Evolutionary conservation across 2,113 vertebrate genomes (phyloP).

Genomic region (Vulpes lagopus): DNA sequence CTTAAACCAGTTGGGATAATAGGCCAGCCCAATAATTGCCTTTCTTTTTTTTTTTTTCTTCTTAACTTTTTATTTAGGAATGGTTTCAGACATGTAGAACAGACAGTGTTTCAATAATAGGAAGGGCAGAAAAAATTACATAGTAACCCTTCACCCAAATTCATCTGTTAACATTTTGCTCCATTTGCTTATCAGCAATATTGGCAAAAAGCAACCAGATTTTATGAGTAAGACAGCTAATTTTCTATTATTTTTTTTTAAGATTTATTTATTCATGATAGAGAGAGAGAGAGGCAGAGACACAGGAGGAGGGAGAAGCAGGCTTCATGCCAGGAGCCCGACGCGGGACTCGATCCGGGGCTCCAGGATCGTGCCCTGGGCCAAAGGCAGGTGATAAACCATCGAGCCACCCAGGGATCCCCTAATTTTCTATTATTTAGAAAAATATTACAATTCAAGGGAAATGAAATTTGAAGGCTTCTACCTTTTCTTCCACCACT

Average conservation of each 20-base stretch:
- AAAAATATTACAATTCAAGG: not conserved
- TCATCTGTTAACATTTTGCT: not conserved
- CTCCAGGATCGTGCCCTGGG: no score
- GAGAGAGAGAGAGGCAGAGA: no score
- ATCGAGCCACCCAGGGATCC: no score
- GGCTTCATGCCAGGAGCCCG: no score
- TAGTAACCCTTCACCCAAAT: not conserved
- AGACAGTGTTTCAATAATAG: not conserved
- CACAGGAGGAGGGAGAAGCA: no score
- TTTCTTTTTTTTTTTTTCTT: not conserved
- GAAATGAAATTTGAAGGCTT: not conserved
- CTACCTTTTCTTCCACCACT: not conserved
- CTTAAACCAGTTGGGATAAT: not conserved
- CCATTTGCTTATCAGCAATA: not conserved
- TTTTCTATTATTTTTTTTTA: not conserved
- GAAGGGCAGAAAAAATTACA: not conserved
- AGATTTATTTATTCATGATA: no score
- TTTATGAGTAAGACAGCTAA: not conserved
- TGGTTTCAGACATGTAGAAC: not conserved
- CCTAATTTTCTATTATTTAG: not conserved
- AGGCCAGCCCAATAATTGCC: not conserved
- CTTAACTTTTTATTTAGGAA: not conserved
- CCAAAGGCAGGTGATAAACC: no score
- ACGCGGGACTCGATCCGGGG: no score
- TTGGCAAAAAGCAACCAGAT: not conserved